Evolutionary conservation across 2,888 invertebrate genomes (phyloP).

Genomic region (Phyto melanocephala): DNA sequence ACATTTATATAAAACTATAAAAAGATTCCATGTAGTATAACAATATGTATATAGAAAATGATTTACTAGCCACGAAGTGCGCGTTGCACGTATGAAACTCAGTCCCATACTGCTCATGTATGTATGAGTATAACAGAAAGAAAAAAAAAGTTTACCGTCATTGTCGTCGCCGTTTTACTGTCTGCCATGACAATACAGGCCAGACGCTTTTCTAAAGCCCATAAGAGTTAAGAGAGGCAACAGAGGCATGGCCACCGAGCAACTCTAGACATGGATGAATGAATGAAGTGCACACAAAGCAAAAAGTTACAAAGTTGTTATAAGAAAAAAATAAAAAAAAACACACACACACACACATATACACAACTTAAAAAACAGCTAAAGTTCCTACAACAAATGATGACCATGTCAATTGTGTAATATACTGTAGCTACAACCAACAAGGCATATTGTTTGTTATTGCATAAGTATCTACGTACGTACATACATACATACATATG

Average conservation of each 20-base stretch:
- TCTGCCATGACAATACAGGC: constrained; percentile 47
- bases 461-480: too few species aligned
- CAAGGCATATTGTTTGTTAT: neutral
- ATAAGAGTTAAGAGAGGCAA: constrained; percentile 32
- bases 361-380: neutral
- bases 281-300: constrained; percentile 15
- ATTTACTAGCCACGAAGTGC: constrained; percentile 66
- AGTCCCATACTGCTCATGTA: neutral
- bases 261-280: constrained; percentile 36
- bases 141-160: constrained; percentile 39
- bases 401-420: constrained; percentile 63
- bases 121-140: neutral
- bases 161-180: constrained; percentile 40
- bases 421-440: constrained; percentile 6
- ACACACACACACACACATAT: neutral
- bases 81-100: constrained; percentile 53
- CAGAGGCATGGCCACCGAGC: neutral
- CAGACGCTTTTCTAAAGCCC: constrained; percentile 41
- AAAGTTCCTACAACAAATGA: constrained; percentile 53
- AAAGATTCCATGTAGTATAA: constrained; percentile 50
- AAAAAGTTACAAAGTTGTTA: constrained; percentile 6
- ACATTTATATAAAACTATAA: constrained; percentile 21
- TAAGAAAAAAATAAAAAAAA: neutral
- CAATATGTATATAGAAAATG: constrained; percentile 58
- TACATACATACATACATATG: too few species aligned